Conservation (phyloP, 2,888 invertebrate species). For the Thecocarcelia acutangulata region DNA sequence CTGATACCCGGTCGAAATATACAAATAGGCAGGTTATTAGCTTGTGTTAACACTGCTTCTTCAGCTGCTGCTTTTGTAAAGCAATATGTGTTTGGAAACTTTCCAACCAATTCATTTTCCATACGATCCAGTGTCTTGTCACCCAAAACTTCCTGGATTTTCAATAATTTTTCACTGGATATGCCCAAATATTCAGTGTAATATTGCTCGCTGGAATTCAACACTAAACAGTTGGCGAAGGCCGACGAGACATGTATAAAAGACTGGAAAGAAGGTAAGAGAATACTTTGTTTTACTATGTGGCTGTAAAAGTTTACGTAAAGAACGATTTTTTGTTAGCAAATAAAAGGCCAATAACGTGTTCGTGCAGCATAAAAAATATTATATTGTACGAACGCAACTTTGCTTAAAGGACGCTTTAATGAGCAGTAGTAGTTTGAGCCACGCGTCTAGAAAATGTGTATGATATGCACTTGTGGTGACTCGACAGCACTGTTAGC, state of each 20-base stretch:
- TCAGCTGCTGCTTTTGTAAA: constrained; percentile 88
- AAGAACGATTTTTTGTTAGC: too few relatives aligned
- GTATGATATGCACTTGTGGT: too few relatives aligned
- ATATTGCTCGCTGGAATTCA: constrained; percentile 79
- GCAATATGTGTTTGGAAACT: constrained; percentile 87
- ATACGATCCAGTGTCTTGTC: constrained; percentile 78
- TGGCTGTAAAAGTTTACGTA: too few relatives aligned
- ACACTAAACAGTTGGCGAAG: constrained; percentile 84
- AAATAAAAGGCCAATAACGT: too few relatives aligned
- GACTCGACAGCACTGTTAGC: too few relatives aligned
- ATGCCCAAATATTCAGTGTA: constrained; percentile 78
- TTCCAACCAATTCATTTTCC: constrained; percentile 73
- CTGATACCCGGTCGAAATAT: constrained; percentile 88
- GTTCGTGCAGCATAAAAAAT: too few relatives aligned
- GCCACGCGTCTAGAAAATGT: too few relatives aligned
- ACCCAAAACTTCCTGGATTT: constrained; percentile 76
- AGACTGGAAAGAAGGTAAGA: constrained; percentile 77
- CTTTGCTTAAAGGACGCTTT: too few relatives aligned
- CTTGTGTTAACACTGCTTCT: constrained; percentile 83
- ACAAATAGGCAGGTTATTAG: constrained; percentile 84
- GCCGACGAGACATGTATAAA: constrained; percentile 87
- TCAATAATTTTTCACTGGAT: constrained; percentile 77
- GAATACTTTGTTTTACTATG: too few relatives aligned
- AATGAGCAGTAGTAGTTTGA: too few relatives aligned
- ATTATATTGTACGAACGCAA: too few relatives aligned